Evolutionary conservation across 1,140 invertebrate species (phyloP), one percentile per base, ranked within the genome.

Genomic region (Contarinia nasturtii): DNA sequence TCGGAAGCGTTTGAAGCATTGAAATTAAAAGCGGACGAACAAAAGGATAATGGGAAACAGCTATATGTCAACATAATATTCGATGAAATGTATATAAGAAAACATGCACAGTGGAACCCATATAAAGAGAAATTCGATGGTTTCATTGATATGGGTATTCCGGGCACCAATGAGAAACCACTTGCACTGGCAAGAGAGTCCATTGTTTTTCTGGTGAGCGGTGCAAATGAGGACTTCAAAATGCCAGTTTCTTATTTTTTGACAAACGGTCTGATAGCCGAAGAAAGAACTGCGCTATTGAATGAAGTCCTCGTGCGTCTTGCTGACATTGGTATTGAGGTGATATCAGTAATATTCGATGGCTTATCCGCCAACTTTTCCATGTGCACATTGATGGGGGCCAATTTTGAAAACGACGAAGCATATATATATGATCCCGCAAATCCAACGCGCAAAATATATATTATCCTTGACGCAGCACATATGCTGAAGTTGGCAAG

Each of bases 201-300:
- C 8, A 61, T 27, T 50, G 64, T 50, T n/a, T 10, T 36, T 10
- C 8, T 36, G 34, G n/a, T 36, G 34, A 36, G 8, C n/a, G 34
- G 8, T 8, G n/a, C n/a, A 8, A 36, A 36, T 36, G 34, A 8
- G 8, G 8, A 36, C n/a, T 36, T 36, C n/a, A 36, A 36, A 36
- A 36, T 36, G 8, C 34, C 34, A n/a, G 34, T 36, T 36, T 36
- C 34, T 8, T 36, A 36, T 36, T 36, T 36, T 36, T 36, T 36
- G 34, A 36, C 34, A n/a, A 36, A 36, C n/a, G 34, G 34, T 10
- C 8, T n/a, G 34, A 36, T n/a, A 36, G 34, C 34, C 8, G 34
- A 36, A n/a, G 34, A 36, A n/a, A 8, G n/a, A n/a, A n/a, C 34
- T 10, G n/a, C 8, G 8, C 8, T 36, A 10, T n/a, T 36, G 8